Evolutionary conservation across 2,888 invertebrate genomes (phyloP).

Genomic region (Microplitis manilae): DNA sequence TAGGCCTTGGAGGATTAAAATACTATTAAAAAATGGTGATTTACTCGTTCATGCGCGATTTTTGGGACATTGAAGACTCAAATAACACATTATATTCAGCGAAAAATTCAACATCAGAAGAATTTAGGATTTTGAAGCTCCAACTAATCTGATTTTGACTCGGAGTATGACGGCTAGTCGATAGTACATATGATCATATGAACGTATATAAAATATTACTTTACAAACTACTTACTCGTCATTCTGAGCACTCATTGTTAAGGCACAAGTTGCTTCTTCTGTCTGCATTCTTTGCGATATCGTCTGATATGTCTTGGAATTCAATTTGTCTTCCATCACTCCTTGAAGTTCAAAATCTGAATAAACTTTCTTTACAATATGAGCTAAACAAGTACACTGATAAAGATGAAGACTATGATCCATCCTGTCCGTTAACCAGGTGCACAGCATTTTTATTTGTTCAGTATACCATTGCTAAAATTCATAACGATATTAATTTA

Average conservation of each 20-base stretch:
- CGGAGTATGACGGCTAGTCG: too few relatives aligned
- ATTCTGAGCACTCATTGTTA: conserved; percentile 85
- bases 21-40: too few relatives aligned
- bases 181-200: too few relatives aligned
- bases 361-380: conserved; percentile 98
- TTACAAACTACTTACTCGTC: conserved; percentile 74
- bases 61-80: too few relatives aligned
- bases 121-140: too few relatives aligned
- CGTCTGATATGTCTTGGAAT: conserved; percentile 94
- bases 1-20: too few relatives aligned
- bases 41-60: too few relatives aligned
- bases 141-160: too few relatives aligned
- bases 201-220: neutral
- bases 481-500: neutral
- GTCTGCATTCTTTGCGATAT: conserved; percentile 96
- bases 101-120: too few relatives aligned
- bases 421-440: conserved; percentile 93
- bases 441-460: conserved; percentile 94
- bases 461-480: conserved; percentile 93
- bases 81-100: too few relatives aligned
- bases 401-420: conserved; percentile 96
- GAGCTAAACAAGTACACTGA: conserved; percentile 97
- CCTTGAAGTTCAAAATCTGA: conserved; percentile 99
- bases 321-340: conserved; percentile 96
- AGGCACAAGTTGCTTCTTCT: conserved; percentile 94